A percentile compares a stretch with the other conserved stretches of the same genome.
These are phyloP conservation scores for Aphrophora alni DNA, from an alignment of 2,888 invertebrate genomes.

Conservation along the genomic window DNA sequence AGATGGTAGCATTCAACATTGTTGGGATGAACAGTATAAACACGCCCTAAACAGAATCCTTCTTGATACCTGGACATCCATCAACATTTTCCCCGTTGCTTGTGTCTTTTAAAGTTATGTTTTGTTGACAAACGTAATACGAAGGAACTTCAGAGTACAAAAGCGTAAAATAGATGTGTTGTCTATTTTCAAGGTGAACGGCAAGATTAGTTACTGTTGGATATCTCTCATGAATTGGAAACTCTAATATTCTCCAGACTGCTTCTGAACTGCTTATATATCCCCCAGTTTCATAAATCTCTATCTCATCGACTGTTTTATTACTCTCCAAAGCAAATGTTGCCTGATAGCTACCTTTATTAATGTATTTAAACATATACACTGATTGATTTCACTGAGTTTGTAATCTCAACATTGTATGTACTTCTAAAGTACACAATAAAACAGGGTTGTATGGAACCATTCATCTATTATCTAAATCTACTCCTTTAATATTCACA, in stretches of 20 bases:
- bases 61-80: background rate
- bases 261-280: no score
- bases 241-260: no score
- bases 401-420: background rate
- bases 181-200: no score
- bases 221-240: no score
- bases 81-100: background rate
- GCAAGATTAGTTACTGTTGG: no score
- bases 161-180: slow-evolving; percentile 26
- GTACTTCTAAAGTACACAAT: background rate
- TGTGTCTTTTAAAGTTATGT: background rate
- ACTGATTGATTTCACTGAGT: background rate
- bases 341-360: background rate
- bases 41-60: background rate
- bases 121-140: background rate
- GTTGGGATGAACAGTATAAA: background rate
- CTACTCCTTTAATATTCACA: background rate
- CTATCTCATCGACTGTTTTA: no score
- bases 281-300: background rate
- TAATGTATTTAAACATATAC: background rate
- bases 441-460: no score
- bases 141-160: no score
- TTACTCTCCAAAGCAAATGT: background rate
- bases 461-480: slow-evolving; percentile 16
- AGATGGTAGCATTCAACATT: no score